Evolutionary conservation across 2,888 invertebrate genomes (phyloP), one percentile per base, ranked within the genome.

Genomic region (Orthosia cruda): DNA sequence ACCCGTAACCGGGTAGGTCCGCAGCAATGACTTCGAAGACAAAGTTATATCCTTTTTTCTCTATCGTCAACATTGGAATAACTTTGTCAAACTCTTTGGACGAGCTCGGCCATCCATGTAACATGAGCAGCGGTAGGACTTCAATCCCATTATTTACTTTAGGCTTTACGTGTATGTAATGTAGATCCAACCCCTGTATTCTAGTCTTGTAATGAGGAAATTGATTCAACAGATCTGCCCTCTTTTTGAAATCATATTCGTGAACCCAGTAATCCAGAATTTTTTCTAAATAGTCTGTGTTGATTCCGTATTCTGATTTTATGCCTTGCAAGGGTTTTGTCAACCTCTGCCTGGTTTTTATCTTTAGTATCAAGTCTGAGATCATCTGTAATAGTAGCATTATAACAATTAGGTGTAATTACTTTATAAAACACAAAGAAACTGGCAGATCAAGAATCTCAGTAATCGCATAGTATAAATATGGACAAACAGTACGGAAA

Each of bases 31-130:
- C 96, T 93, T 98, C 98, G 87, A 98, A 98, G 0, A 97, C 97
- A 80, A 97, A 98, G 74, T 97, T 96, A 32, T 95, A 95, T 69
- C 97, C 97, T 0, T 95, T 91, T 62, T 93, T 96, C 0, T 97
- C 97, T 0, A 94, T 96, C 0, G 97, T 98, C 64, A 98, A 90
- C 67, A 97, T 86, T 0, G 98, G 98, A 84, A 98, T 97, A 13
- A 98, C 95, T 85, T 98, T 98, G 87, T 97, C 97, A 90, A 98
- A 99, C 92, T 99, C 99, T 68, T 98, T 97, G 0, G 99, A 97
- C 0, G 98, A 98, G 71, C 99, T 98, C 0, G 99, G 99, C 99
- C 99, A 99, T 20, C 99, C 99, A 88, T 99, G 99, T 62, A 98
- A 90, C 83, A 99, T 87, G 1, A 99, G 92, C 57, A 99, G 86